A percentile compares a stretch with the other conserved stretches of the same genome.
Conservation (phyloP, 2,888 invertebrate species). For the Allophyes oxyacanthae region DNA sequence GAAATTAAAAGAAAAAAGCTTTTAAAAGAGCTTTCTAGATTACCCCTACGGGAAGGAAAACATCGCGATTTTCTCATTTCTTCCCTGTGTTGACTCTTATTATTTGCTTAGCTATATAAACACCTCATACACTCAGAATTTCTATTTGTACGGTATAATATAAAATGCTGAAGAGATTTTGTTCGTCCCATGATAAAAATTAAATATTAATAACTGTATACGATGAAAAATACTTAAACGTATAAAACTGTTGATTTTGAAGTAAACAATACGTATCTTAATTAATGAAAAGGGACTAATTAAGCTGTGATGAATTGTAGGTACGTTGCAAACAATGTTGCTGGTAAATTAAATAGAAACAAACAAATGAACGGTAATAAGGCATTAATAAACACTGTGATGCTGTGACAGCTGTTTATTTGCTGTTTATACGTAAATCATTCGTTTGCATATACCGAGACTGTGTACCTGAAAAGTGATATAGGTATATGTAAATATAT, state of each 20-base stretch:
- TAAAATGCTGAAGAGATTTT: too few species aligned
- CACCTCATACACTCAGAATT: constrained; percentile 4
- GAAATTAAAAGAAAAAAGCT: constrained; percentile 17
- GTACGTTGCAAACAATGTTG: constrained; percentile 21
- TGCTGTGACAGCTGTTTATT: constrained; percentile 25
- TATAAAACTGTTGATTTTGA: background rate
- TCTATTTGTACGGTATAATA: too few species aligned
- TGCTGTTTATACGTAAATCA: constrained; percentile 14
- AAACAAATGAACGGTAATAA: constrained; percentile 10
- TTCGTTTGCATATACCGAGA: constrained; percentile 7
- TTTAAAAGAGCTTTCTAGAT: background rate
- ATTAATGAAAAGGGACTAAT: background rate
- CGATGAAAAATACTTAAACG: too few species aligned
- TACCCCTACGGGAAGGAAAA: constrained; percentile 2
- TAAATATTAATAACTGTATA: too few species aligned
- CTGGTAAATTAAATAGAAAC: constrained; percentile 11
- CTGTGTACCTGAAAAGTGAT: background rate
- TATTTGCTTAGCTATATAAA: constrained; percentile 17
- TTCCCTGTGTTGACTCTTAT: constrained; percentile 17
- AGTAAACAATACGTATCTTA: background rate
- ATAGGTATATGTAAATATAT: too few species aligned
- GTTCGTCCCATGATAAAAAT: too few species aligned
- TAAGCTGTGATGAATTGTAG: constrained; percentile 1
- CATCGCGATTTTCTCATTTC: constrained; percentile 3
- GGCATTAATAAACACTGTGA: constrained; percentile 3